These are phyloP conservation scores for Coryphaenoides rupestris DNA, from an alignment of 2,113 vertebrate genomes.

Conservation along the genomic window DNA sequence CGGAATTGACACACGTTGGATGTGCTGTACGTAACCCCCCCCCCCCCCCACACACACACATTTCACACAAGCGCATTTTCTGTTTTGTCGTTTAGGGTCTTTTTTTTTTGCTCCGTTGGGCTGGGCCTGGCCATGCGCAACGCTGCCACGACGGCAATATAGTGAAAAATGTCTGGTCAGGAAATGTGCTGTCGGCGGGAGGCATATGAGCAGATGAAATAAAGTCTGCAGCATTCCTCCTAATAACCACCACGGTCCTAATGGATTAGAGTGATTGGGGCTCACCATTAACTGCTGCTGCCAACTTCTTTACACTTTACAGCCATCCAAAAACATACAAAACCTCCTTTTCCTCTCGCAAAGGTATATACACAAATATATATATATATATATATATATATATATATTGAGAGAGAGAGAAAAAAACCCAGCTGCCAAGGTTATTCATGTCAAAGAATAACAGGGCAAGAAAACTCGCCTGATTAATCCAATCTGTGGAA, in stretches of 20 bases:
- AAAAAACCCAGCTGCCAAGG: conserved; percentile 28
- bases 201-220: conserved; percentile 46
- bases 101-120: no score
- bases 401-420: no score
- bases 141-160: conserved; percentile 29
- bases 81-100: background rate
- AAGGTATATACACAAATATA: no score
- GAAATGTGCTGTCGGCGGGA: conserved; percentile 10
- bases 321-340: conserved; percentile 22
- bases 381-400: no score
- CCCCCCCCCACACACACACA: no score
- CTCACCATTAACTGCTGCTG: conserved; percentile 38
- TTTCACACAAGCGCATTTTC: no score
- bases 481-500: background rate
- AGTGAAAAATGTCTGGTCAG: conserved; percentile 26
- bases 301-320: conserved; percentile 40
- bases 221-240: conserved; percentile 46
- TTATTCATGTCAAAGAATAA: conserved; percentile 30
- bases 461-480: background rate
- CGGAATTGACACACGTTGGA: no score
- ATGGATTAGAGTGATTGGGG: conserved; percentile 48
- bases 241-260: conserved; percentile 39
- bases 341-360: conserved; percentile 9
- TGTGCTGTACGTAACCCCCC: no score
- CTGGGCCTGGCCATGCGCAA: conserved; percentile 20